Evolutionary conservation across 2,888 invertebrate species (phyloP), one percentile per base, ranked within the genome.

Genomic region (Melanophora roralis): DNA sequence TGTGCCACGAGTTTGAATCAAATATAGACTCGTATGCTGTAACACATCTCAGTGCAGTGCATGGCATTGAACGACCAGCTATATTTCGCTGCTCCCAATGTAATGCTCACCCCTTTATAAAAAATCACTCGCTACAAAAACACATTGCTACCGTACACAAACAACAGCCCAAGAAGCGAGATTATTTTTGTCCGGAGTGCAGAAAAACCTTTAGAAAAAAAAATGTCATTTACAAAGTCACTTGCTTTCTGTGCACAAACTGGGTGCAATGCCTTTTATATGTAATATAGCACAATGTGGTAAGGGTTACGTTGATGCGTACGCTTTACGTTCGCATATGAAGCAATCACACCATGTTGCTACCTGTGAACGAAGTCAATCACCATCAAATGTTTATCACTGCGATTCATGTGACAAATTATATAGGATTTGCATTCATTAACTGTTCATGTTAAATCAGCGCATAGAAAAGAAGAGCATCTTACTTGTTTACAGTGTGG

Each of bases 201-300:
- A 60, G 73, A 16, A 81, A 81, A 43, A 79, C 73, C 4, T 81
- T 76, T n/a, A 79, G 79, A 34, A 79, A n/a, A n/a, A 81, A 14
- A 81, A 81, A 57, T 79, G 55, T 8, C 78, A 79, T 27, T 45
- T 81, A 57, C 81, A 79, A 57, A 81, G 79, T 27, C 79, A 81
- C 69, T 53, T 81, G 32, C 27, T 78, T 0, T 78, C 76, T 0
- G 76, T 73, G 5, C 78, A 81, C 14, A 81, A 81, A 73, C 43
- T 73, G 11, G 73, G 75, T 1, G 69, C 69, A 72, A 75, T 81
- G 73, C 64, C 76, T 3, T 69, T 65, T 40, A 74, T 75, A 49
- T 75, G 78, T n/a, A 57, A 59, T 14, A 57, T 69, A 23, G 9
- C 27, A 49, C 16, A 62, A 36, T 75, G 71, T 55, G 49, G 16